Evolutionary conservation across 2,888 invertebrate genomes (phyloP).

Genomic region (Eurytoma adleriae): DNA sequence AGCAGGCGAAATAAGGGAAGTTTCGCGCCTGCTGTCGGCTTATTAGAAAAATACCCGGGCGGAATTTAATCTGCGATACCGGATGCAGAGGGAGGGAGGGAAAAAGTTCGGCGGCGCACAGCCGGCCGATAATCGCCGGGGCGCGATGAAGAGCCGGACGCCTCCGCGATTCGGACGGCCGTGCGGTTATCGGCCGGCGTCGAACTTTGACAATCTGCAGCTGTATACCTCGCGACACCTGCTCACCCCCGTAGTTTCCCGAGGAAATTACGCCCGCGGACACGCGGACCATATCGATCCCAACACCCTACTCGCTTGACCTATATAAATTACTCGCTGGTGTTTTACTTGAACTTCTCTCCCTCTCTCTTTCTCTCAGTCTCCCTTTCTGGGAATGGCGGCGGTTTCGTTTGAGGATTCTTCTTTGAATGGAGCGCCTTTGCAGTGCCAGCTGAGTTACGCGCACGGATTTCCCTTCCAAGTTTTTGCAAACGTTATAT

Average conservation of each 20-base stretch:
- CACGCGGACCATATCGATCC: slow-evolving; percentile 7
- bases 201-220: slow-evolving; percentile 48
- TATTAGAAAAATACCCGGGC: slow-evolving; percentile 43
- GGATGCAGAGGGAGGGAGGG: slow-evolving; percentile 31
- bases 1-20: slow-evolving; percentile 37
- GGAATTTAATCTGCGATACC: slow-evolving; percentile 57
- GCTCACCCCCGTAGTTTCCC: not conserved
- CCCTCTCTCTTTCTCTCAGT: too few species aligned
- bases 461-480: too few species aligned
- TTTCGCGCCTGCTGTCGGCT: slow-evolving; percentile 24
- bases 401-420: too few species aligned
- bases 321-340: slow-evolving; percentile 33
- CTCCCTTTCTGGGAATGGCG: too few species aligned
- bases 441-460: too few species aligned
- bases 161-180: slow-evolving; percentile 18
- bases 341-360: slow-evolving; percentile 23
- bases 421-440: too few species aligned
- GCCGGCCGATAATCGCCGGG: slow-evolving; percentile 10
- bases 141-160: not conserved
- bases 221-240: slow-evolving; percentile 18
- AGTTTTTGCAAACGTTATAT: too few species aligned
- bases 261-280: slow-evolving; percentile 14
- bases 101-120: not conserved
- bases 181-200: slow-evolving; percentile 41
- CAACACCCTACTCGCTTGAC: slow-evolving; percentile 13